phyloP scores from a whole-genome alignment of 2,113 vertebrate species.

The Passer montanus region DNA sequence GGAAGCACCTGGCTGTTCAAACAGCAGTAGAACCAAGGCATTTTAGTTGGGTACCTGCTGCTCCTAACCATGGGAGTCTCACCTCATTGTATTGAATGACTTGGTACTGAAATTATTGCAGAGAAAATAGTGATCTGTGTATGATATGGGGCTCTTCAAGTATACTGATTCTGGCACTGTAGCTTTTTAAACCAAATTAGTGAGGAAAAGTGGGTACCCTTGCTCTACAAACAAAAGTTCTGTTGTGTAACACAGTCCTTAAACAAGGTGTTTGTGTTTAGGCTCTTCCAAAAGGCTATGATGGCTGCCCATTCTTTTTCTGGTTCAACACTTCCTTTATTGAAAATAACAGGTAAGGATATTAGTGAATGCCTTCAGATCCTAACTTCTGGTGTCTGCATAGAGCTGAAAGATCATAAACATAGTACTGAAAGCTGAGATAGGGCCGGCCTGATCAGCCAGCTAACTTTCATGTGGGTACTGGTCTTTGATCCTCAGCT shows the following conservation, averaged over 20 bases:
- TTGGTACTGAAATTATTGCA: background rate
- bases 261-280: slow-evolving; percentile 36
- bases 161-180: background rate
- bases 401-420: background rate
- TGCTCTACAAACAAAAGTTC: background rate
- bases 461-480: background rate
- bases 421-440: background rate
- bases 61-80: background rate
- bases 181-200: background rate
- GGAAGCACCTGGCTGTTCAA: background rate
- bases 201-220: background rate
- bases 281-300: slow-evolving; percentile 90
- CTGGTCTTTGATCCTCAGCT: background rate
- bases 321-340: slow-evolving; percentile 96
- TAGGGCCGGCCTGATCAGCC: background rate
- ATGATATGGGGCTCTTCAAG: background rate
- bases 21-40: background rate
- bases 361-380: background rate
- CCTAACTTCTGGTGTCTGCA: background rate
- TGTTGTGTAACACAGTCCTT: background rate
- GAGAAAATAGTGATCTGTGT: background rate
- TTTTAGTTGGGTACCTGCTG: background rate
- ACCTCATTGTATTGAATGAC: background rate
- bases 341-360: slow-evolving; percentile 83
- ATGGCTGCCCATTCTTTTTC: slow-evolving; percentile 92